Evolutionary conservation across 2,113 vertebrate species (phyloP), one percentile per base, ranked within the genome.

Genomic region (Megaceryle torquata): DNA sequence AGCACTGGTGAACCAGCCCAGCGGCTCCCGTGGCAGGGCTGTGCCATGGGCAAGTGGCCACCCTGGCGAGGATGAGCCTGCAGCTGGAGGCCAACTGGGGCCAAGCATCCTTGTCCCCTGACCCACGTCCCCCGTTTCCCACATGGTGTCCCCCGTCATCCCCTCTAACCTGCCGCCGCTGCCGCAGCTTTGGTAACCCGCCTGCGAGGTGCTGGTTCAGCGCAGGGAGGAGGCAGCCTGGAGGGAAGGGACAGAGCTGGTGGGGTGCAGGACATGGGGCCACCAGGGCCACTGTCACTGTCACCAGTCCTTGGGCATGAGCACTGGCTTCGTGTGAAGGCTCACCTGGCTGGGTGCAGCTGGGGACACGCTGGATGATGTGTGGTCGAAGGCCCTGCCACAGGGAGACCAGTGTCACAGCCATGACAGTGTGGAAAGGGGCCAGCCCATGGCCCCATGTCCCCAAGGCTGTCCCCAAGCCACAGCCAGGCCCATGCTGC

Each of bases 101-200:
- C 13, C 57, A 37, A 15, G 41, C 2, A 1, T 20, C 5, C 16
- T 6, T 10, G 31, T 69, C 13, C 64, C 51, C 44, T 19, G 31
- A 8, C 37, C 28, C 9, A 0, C 5, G 7, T 48, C n/a, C 33
- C 51, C 59, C 11, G n/a, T 39, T 25, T 46, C 56, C 11, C 17
- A 5, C 18, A 22, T 10, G 4, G 5, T 12, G 31, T 65, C 39
- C 26, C 51, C 57, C 69, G 2, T 9, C 19, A 65, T 48, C 48
- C 43, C 51, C 8, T 4, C 92, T 13, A 64, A 98, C 98, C 98
- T 98, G 98, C 97, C 98, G 98, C 97, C 98, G 97, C 91, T 86
- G 97, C 90, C 98, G 97, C 88, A 97, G 97, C 91, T 96, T 98
- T 7, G 94, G 95, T 48, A 48, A 85, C 61, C 89, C 56, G 4